These are phyloP conservation scores for Zosterops borbonicus DNA, from an alignment of 2,113 vertebrate genomes.

Conservation along the genomic window DNA sequence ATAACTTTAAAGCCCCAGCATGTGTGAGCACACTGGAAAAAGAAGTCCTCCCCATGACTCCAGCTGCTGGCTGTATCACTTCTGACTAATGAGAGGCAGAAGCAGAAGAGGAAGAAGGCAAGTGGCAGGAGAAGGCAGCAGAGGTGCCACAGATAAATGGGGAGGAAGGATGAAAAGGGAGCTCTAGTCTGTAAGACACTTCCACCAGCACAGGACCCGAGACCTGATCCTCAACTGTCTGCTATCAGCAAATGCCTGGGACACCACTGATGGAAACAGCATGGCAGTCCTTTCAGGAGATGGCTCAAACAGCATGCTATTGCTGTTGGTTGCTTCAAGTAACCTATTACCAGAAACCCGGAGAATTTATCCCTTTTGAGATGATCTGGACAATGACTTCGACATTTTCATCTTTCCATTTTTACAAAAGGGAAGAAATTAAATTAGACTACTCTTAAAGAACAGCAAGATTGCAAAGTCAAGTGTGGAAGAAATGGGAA, in stretches of 20 bases:
- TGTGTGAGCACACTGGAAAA: not conserved
- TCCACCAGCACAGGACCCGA: not conserved
- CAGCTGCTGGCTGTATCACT: not conserved
- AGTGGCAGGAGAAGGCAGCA: not conserved
- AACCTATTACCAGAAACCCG: not conserved
- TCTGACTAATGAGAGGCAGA: constrained; percentile 35
- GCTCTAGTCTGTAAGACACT: not conserved
- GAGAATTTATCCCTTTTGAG: not conserved
- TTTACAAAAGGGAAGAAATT: not conserved
- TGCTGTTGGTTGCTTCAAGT: not conserved
- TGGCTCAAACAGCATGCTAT: not conserved
- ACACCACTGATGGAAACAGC: not conserved
- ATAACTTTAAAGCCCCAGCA: not conserved
- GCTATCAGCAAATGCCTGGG: not conserved
- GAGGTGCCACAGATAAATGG: not conserved
- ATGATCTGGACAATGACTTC: not conserved
- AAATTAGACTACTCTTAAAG: not conserved
- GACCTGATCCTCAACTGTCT: not conserved
- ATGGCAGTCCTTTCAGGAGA: not conserved
- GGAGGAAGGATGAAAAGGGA: not conserved
- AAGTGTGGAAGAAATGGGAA: not conserved
- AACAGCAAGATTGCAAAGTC: not conserved
- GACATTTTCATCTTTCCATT: not conserved
- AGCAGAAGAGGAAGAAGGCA: constrained; percentile 12
- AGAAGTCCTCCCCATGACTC: not conserved